Base-by-base conservation (phyloP, 2,797 vertebrate species). In the Huso huso region DNA sequence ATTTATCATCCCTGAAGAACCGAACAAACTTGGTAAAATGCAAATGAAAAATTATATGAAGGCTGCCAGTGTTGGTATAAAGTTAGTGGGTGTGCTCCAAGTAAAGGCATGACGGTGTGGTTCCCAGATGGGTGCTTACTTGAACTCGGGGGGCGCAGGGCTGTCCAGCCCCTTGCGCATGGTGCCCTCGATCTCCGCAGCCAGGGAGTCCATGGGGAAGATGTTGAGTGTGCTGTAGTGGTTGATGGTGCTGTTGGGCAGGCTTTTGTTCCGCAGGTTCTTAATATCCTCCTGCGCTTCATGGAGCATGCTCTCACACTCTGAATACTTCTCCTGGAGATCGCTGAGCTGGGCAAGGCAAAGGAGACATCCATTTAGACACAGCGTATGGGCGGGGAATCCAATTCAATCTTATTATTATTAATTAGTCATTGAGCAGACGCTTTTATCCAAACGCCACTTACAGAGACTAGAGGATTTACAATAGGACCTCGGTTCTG, bases 171-270 rank as follows among this genome's bases (percentile, higher is more conserved):
- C 87, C 79, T 90, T 96, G 63, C 91, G 88, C 77, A 92, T 92
- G 10, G 86, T 92, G 11, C 85, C 90, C 70, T 94, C 95, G 65
- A 94, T 94, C 84, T 96, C 94, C 1, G 93, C 91, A 0, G 91
- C 92, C 77, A 95, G 82, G 0, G 91, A 92, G 82, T 94, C 91
- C 93, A 93, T 81, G 65, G 95, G 93, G 61, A 93, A 81, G 0
- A 91, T 84, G 0, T 87, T 84, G 60, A 90, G 69, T 0, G 89
- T 75, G 0, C 89, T 84, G 80, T 91, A 95, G 52, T 88, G 87
- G 80, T 92, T 87, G 74, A 95, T 86, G 0, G 89, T 93, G 78
- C 92, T 90, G 74, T 89, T 87, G 51, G 93, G 91, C 1, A 90
- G 73, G 66, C 78, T 90, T 72, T 89, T 92, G 74, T 90, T 93